phyloP scores from a whole-genome alignment of 2,888 invertebrate species.

The Willowsia nigromaculata region DNA sequence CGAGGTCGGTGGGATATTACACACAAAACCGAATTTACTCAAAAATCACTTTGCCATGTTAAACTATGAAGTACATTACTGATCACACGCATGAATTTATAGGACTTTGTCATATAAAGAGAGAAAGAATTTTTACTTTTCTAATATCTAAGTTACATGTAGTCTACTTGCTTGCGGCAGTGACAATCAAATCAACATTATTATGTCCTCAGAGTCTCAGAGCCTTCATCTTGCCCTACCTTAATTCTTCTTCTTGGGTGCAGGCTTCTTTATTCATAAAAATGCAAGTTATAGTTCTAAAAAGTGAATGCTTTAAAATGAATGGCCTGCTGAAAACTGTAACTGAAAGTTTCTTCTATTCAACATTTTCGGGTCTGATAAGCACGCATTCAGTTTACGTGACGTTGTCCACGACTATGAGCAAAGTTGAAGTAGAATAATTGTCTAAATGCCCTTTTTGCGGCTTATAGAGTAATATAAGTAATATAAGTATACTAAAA shows the following conservation, averaged over 20 bases:
- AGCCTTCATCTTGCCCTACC: slow-evolving; percentile 42
- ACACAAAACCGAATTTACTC: background rate
- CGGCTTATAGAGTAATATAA: too few relatives aligned
- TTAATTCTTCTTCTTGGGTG: slow-evolving; percentile 22
- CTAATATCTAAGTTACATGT: background rate
- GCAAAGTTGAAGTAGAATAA: too few relatives aligned
- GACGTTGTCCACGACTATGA: too few relatives aligned
- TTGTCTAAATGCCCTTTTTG: too few relatives aligned
- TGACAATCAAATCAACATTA: background rate
- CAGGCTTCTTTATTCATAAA: background rate
- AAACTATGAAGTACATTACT: background rate
- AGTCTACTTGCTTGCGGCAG: background rate
- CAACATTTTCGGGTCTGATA: slow-evolving; percentile 20
- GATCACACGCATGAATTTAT: background rate
- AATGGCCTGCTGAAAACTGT: background rate
- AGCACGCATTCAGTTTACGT: background rate
- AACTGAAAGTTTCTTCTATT: background rate
- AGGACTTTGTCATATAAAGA: background rate
- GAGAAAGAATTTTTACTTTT: background rate
- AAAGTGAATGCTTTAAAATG: too few relatives aligned
- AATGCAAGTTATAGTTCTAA: too few relatives aligned
- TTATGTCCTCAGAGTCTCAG: background rate
- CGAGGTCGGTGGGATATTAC: background rate
- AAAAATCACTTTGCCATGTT: background rate
- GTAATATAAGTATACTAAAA: background rate